A percentile compares a stretch with the other conserved stretches of the same genome.
phyloP scores from a whole-genome alignment of 2,888 invertebrate genomes.

The Brachyopa scutellaris region DNA sequence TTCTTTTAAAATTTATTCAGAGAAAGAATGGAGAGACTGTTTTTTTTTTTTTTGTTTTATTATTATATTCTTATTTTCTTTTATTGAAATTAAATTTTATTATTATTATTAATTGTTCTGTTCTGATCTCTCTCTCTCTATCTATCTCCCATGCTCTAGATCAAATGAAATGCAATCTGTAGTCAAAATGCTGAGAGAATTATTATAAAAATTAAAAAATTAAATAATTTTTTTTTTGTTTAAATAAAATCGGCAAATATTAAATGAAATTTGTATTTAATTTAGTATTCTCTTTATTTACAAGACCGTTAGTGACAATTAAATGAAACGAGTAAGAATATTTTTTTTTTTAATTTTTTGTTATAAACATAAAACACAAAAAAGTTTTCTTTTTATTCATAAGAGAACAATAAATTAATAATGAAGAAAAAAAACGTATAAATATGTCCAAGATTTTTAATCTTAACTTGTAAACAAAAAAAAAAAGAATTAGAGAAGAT shows the following conservation, averaged over 20 bases:
- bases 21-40: conserved; percentile 63
- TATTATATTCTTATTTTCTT: conserved; percentile 21
- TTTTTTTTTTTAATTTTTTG: conserved; percentile 24
- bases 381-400: conserved; percentile 48
- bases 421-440: conserved; percentile 21
- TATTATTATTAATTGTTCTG: too few species aligned
- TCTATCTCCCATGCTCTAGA: too few species aligned
- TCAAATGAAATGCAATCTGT: conserved; percentile 31
- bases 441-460: conserved; percentile 66
- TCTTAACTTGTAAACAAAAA: conserved; percentile 41
- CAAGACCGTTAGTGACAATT: conserved; percentile 19
- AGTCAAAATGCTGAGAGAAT: conserved; percentile 26
- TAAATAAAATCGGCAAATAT: conserved; percentile 14
- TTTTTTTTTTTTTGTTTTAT: conserved; percentile 44
- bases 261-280: conserved; percentile 1
- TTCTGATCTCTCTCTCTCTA: conserved; percentile 48
- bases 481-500: conserved; percentile 25
- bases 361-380: conserved; percentile 11
- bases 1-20: conserved; percentile 17
- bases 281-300: conserved; percentile 17
- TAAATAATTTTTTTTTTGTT: conserved; percentile 17
- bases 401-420: conserved; percentile 60
- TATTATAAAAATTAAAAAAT: conserved; percentile 12
- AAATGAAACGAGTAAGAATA: too few species aligned
- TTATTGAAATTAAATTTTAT: conserved; percentile 30